Evolutionary conservation across 2,113 vertebrate genomes (phyloP).

Genomic region (Muntiacus muntjak): DNA sequence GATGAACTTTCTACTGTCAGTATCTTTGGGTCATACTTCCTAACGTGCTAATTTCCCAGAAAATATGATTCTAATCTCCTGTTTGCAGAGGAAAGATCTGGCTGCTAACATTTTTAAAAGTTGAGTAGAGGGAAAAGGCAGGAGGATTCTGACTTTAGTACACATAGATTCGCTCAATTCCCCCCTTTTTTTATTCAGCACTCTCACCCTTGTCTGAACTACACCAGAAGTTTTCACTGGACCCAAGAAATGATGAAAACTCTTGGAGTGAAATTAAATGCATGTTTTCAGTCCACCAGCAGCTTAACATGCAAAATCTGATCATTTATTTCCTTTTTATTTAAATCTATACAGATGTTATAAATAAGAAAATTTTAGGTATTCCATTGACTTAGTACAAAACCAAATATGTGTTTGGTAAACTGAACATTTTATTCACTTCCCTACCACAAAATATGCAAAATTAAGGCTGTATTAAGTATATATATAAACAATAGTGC

Average conservation of each 20-base stretch:
- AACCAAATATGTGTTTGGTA: not conserved
- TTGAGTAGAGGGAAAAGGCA: not conserved
- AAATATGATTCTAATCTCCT: not conserved
- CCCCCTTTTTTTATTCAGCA: not conserved
- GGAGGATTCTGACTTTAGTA: not conserved
- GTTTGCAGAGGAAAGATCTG: not conserved
- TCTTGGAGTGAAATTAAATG: not conserved
- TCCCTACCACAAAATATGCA: not conserved
- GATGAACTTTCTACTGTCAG: not conserved
- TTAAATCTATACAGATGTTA: not conserved
- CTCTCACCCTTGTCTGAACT: not conserved
- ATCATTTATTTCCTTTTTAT: not conserved
- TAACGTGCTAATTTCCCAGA: not conserved
- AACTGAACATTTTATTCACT: constrained; percentile 10
- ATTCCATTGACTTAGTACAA: not conserved
- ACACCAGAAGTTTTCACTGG: not conserved
- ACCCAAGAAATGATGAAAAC: not conserved
- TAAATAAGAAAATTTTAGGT: not conserved
- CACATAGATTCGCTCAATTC: not conserved
- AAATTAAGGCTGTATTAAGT: not conserved
- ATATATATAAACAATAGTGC: not conserved
- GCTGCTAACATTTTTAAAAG: not conserved
- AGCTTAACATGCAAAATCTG: not conserved
- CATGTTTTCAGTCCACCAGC: not conserved
- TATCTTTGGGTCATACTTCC: not conserved